Percentiles rank a stretch among this genome's conserved stretches.
Evolutionary conservation across 2,797 vertebrate species (phyloP).

Genomic region (Sebastes itinus): DNA sequence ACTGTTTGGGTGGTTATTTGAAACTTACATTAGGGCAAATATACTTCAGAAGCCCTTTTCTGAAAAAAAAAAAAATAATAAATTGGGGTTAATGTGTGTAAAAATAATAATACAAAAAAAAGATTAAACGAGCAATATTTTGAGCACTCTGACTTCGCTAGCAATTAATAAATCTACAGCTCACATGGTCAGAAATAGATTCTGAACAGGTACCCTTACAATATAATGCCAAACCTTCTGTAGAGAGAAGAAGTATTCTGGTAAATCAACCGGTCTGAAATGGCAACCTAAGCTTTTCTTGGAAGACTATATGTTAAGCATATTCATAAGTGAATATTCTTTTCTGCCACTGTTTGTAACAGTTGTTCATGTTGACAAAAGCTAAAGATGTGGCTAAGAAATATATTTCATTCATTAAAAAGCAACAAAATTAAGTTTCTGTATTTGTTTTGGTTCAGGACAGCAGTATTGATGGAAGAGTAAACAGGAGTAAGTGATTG

Average conservation of each 20-base stretch:
- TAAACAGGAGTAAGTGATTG: neutral
- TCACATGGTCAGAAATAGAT: slow-evolving; percentile 13
- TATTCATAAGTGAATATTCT: slow-evolving; percentile 20
- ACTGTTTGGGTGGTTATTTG: slow-evolving; percentile 46
- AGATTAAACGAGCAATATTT: slow-evolving; percentile 9
- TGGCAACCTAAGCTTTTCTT: slow-evolving; percentile 9
- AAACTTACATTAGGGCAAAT: slow-evolving; percentile 34
- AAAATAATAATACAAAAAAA: neutral
- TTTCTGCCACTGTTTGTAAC: slow-evolving; percentile 54
- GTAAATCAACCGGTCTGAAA: slow-evolving; percentile 10
- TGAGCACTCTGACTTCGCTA: slow-evolving; percentile 20
- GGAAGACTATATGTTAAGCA: slow-evolving; percentile 20
- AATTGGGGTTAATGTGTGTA: slow-evolving; percentile 21
- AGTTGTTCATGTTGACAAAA: slow-evolving; percentile 72
- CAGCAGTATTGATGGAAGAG: neutral
- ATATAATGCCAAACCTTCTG: neutral
- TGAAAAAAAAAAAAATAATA: neutral
- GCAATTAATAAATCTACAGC: slow-evolving; percentile 18
- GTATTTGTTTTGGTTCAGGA: neutral
- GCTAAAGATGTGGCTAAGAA: slow-evolving; percentile 51
- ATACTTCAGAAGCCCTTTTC: slow-evolving; percentile 17
- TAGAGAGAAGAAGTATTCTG: neutral
- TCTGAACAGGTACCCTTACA: slow-evolving; percentile 7
- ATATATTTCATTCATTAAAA: slow-evolving; percentile 71
- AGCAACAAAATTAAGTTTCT: slow-evolving; percentile 28